Evolutionary conservation across 1,140 invertebrate genomes (phyloP), one percentile per base, ranked within the genome.

Genomic region (Acromyrmex echinatior): DNA sequence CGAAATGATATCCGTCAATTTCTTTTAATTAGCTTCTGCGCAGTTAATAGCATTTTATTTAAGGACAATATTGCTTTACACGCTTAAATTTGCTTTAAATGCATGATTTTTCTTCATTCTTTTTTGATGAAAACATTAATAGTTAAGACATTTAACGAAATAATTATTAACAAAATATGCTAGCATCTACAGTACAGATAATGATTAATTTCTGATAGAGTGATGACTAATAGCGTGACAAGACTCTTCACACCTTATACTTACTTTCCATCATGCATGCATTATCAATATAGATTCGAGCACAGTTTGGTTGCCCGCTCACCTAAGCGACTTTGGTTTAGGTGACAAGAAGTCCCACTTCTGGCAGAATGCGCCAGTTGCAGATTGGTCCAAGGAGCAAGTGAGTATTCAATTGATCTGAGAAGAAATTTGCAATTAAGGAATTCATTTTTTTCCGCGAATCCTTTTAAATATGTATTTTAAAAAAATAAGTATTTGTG

Each of bases 361-460:
- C 86, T 97, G 97, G 96, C 97, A 97, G 89, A 96, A 96, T 65
- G 96, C 96, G 25, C 97, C 94, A 35, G 97, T 98, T 70, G 96
- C 96, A 31, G 98, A 98, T 91, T 99, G 98, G 98, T 98, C 96
- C 87, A 98, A 98, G 94, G 98, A 98, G 93, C 98, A 98, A 96
- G 98, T 98, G 93, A 94, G 93, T 93, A 62, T 21, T 28, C 9
- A 18, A 25, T 14, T 63, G 5, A 89, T 60, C 21, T 82, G 39
- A 76, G 25, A 90, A 45, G 68, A 53, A 87, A 81, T 70, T 70
- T 70, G 10, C 2, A 28, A 58, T 70, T 45, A 3, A 25, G 9
- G 0, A 35, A 53, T 9, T 45, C 35, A 14, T 58, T 71, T 71
- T 25, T 82, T 58, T 63, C 18, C 18, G 16, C 10, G 39, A 70